phyloP scores from a whole-genome alignment of 1,140 invertebrate species.

The Rhyacophila brunnea region DNA sequence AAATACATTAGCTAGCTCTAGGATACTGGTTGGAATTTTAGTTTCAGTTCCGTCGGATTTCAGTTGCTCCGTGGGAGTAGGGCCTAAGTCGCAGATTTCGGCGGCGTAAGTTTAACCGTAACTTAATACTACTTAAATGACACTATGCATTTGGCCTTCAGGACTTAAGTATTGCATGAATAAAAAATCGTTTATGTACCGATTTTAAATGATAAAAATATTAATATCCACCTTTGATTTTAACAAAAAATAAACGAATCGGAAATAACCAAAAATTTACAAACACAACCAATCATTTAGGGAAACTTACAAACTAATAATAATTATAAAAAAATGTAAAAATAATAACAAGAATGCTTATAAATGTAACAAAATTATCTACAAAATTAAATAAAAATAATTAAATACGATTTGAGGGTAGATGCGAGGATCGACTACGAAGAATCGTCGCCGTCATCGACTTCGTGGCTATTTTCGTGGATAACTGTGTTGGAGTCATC shows the following conservation, averaged over 20 bases:
- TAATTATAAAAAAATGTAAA: constrained; percentile 3
- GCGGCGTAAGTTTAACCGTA: too few species aligned
- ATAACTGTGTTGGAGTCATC: constrained; percentile 17
- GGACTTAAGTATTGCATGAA: too few species aligned
- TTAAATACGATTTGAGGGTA: constrained; percentile 9
- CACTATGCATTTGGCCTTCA: too few species aligned
- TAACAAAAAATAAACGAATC: not conserved
- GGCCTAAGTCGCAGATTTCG: too few species aligned
- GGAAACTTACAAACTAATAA: not conserved
- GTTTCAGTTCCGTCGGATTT: too few species aligned
- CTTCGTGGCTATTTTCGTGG: constrained; percentile 15
- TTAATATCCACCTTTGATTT: too few species aligned
- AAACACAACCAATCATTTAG: not conserved
- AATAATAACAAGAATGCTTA: constrained; percentile 21
- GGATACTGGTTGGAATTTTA: too few species aligned
- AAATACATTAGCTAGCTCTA: too few species aligned
- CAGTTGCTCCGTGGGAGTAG: too few species aligned
- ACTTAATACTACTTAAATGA: too few species aligned
- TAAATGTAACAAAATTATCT: constrained; percentile 26
- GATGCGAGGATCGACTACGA: constrained; percentile 14
- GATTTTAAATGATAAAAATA: too few species aligned
- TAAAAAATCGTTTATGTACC: too few species aligned
- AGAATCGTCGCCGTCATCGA: constrained; percentile 18
- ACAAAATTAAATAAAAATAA: constrained; percentile 22
- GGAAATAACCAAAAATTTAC: not conserved